Base-by-base conservation (phyloP, 1,140 invertebrate genomes). In the Papilio polytes region DNA sequence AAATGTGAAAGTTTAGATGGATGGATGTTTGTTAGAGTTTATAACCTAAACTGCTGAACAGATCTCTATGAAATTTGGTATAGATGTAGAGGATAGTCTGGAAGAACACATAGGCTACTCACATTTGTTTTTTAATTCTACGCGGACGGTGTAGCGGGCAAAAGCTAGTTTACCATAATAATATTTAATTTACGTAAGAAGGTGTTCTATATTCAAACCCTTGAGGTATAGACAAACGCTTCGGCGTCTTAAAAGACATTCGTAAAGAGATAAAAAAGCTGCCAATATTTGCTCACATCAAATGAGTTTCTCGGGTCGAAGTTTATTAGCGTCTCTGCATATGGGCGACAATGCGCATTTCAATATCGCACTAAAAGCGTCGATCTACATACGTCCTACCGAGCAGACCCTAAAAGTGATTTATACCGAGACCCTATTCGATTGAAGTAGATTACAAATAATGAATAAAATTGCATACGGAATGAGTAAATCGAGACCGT, bases 391-490 rank as follows among this genome's bases (percentile, higher is more conserved):
- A 94, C 93, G 88, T 92, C 86, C 91, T 91, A 89, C 85, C 85
- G 85, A 86, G 88, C 87, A 89, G 89, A 90, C 89, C 89, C 91
- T 88, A 93, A 94, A 93, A 90, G 90, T 94, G 92, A 94, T 94
- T 94, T 93, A 92, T 91, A 90, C 91, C 85, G 90, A 88, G 89
- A 89, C 89, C 90, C 90, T 91, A 89, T 92, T 91, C 93, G 87
- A 94, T 92, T 93, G 91, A 91, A 94, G 93, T 91, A 92, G 91
- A 94, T 94, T 94, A 94, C 93, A 94, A 94, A 94, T 94, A 94
- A 94, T 94, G 92, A 94, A 94, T 94, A 94, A 94, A 94, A 94
- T 94, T 94, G 92, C 93, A 94, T 94, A 92, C 91, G 91, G 91
- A 94, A 94, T 94, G 93, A 93, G 91, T 86, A 87, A 87, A 89